Conservation (phyloP, 2,888 invertebrate species). For the Dicyrtomina minuta region DNA sequence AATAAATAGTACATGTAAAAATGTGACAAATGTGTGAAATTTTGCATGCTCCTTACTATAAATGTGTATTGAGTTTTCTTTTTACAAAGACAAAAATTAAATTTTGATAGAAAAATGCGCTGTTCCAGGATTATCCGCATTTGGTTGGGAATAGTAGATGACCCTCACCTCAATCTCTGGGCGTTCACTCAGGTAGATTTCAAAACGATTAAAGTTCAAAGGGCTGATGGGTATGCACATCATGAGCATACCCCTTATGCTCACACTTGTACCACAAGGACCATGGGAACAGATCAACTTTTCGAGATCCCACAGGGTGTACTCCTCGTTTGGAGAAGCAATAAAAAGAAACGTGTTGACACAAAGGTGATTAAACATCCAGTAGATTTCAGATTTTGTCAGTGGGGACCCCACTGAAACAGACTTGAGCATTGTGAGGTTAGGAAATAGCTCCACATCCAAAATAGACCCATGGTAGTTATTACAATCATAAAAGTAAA, state of each 20-base stretch:
- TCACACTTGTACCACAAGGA: no score
- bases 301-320: conserved; percentile 8
- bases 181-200: conserved; percentile 1
- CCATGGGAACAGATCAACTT: not conserved
- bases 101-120: conserved; percentile 28
- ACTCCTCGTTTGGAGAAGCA: conserved; percentile 2
- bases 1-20: no score
- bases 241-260: conserved; percentile 14
- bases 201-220: conserved; percentile 1
- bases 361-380: not conserved
- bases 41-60: no score
- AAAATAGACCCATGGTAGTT: conserved; percentile 9
- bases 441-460: conserved; percentile 9
- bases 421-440: not conserved
- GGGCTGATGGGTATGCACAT: conserved; percentile 18
- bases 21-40: no score
- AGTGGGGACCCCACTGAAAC: conserved; percentile 17
- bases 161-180: conserved; percentile 6
- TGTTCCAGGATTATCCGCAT: not conserved
- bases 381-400: conserved; percentile 7
- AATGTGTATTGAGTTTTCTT: no score
- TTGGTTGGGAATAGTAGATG: conserved; percentile 20
- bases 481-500: conserved; percentile 25
- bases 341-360: conserved; percentile 14
- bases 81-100: no score